These are phyloP conservation scores for Eufriesea mexicana DNA, from an alignment of 1,140 invertebrate genomes.

Conservation along the genomic window DNA sequence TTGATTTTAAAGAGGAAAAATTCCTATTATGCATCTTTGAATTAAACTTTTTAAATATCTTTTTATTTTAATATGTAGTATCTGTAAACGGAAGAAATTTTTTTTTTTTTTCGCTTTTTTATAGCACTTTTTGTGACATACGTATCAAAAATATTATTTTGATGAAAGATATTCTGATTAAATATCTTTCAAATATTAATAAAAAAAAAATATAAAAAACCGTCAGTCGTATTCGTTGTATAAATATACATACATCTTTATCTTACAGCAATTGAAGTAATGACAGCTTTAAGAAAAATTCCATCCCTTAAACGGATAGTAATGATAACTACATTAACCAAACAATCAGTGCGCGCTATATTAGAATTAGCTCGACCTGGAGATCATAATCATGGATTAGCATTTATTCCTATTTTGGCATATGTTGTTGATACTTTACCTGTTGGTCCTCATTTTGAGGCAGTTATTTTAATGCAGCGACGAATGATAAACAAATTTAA, in stretches of 20 bases:
- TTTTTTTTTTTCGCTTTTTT: too few relatives aligned
- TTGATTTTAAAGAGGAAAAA: too few relatives aligned
- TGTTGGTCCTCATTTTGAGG: constrained; percentile 77
- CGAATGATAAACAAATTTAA: constrained; percentile 72
- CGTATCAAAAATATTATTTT: too few relatives aligned
- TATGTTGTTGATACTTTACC: constrained; percentile 79
- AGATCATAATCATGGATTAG: constrained; percentile 69
- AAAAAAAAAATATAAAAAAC: too few relatives aligned
- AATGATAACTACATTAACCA: constrained; percentile 80
- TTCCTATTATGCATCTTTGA: too few relatives aligned
- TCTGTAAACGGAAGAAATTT: too few relatives aligned
- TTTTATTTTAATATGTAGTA: too few relatives aligned
- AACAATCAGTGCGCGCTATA: constrained; percentile 80
- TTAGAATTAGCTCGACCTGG: constrained; percentile 78
- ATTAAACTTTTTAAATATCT: too few relatives aligned
- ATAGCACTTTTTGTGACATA: too few relatives aligned
- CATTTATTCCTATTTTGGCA: constrained; percentile 78
- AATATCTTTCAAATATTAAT: too few relatives aligned
- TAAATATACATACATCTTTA: background rate
- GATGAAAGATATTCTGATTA: too few relatives aligned
- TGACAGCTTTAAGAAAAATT: constrained; percentile 76
- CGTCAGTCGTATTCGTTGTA: too few relatives aligned
- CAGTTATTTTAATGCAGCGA: constrained; percentile 78
- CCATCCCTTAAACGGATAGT: constrained; percentile 75
- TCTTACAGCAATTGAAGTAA: constrained; percentile 77